Evolutionary conservation across 2,797 vertebrate genomes (phyloP).

Genomic region (Sylvilagus floridanus): DNA sequence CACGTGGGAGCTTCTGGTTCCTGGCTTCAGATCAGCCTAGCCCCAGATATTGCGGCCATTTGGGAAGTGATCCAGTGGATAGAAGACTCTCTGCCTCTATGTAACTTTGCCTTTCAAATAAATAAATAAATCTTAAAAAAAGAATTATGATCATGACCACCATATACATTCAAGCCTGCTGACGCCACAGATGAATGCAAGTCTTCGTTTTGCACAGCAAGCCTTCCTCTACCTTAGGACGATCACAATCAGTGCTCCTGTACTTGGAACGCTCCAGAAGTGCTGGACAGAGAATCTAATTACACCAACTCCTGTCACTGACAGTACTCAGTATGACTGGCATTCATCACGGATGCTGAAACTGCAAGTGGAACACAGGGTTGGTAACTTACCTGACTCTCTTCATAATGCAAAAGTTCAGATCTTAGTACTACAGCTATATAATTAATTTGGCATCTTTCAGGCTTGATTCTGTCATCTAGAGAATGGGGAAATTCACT

Average conservation of each 20-base stretch:
- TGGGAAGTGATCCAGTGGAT: too few relatives aligned
- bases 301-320: not conserved
- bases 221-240: not conserved
- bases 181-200: not conserved
- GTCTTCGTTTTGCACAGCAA: not conserved
- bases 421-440: not conserved
- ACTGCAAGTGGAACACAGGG: not conserved
- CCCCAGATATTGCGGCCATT: too few relatives aligned
- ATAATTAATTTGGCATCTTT: not conserved
- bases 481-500: not conserved
- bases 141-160: not conserved
- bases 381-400: not conserved
- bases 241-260: not conserved
- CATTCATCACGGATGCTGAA: not conserved
- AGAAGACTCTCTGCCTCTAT: too few relatives aligned
- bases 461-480: constrained; percentile 39
- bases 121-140: too few relatives aligned
- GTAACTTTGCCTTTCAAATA: too few relatives aligned
- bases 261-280: not conserved
- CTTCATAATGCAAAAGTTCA: not conserved
- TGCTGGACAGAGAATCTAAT: not conserved
- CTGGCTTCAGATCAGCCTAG: too few relatives aligned
- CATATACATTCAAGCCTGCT: not conserved
- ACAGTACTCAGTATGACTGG: not conserved
- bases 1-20: too few relatives aligned